Conservation (phyloP, 2,113 vertebrate genomes). For the Candoia aspera region DNA sequence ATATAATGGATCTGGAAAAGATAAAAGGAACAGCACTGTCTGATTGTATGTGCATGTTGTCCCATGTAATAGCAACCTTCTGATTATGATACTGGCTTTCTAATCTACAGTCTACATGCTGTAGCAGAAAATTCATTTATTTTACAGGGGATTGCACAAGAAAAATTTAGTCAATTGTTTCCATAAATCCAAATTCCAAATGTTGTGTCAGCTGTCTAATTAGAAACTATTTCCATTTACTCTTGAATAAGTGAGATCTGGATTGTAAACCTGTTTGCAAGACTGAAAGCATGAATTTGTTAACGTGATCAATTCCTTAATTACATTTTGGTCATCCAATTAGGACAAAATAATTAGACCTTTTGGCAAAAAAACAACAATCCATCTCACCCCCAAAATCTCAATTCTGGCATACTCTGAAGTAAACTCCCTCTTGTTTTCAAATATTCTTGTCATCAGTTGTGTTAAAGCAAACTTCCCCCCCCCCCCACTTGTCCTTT, state of each 20-base stretch:
- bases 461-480: not conserved
- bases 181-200: not conserved
- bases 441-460: not conserved
- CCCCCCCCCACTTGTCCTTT: not conserved
- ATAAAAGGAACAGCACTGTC: not conserved
- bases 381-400: not conserved
- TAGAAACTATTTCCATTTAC: not conserved
- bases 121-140: not conserved
- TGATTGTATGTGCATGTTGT: not conserved
- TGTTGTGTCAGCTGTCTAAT: not conserved
- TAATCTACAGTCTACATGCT: not conserved
- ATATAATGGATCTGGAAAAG: not conserved
- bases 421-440: not conserved
- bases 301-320: not conserved
- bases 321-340: not conserved
- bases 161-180: not conserved
- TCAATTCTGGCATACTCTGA: not conserved
- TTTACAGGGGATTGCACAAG: not conserved
- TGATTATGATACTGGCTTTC: not conserved
- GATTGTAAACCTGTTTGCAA: not conserved
- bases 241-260: not conserved
- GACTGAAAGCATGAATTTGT: not conserved
- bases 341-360: not conserved
- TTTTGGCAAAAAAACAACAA: not conserved
- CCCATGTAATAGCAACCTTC: not conserved